phyloP scores from a whole-genome alignment of 2,113 vertebrate species.

The Pollachius pollachius region DNA sequence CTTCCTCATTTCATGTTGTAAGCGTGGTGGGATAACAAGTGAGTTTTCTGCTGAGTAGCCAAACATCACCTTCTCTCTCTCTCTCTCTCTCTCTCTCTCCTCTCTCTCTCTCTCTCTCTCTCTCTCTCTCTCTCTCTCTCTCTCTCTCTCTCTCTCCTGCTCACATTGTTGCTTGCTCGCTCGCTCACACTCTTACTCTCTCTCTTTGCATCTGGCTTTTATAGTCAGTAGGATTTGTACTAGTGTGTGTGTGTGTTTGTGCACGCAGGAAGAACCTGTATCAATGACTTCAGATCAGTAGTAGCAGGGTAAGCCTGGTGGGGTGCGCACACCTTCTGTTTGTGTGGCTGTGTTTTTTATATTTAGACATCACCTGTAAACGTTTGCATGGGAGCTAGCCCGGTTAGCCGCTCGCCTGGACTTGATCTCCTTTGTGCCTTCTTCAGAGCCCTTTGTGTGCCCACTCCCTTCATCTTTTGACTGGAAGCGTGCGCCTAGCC shows the following conservation, averaged over 20 bases:
- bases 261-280: neutral
- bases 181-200: no score
- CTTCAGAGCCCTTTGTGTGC: neutral
- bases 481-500: neutral
- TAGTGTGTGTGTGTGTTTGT: constrained; percentile 36
- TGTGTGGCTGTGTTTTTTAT: constrained; percentile 13
- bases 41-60: neutral
- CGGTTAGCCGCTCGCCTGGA: no score
- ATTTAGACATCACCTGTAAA: neutral
- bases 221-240: constrained; percentile 75
- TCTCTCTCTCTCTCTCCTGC: constrained; percentile 27
- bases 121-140: neutral
- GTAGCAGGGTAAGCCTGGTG: no score
- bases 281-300: no score
- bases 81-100: no score
- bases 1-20: neutral
- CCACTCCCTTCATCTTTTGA: neutral
- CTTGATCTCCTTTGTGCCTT: neutral
- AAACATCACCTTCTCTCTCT: neutral
- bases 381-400: no score
- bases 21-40: neutral
- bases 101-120: constrained; percentile 10
- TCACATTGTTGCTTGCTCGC: constrained; percentile 2
- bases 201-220: constrained; percentile 41
- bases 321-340: no score